phyloP scores from a whole-genome alignment of 2,113 vertebrate genomes.

The Caranx melampygus region DNA sequence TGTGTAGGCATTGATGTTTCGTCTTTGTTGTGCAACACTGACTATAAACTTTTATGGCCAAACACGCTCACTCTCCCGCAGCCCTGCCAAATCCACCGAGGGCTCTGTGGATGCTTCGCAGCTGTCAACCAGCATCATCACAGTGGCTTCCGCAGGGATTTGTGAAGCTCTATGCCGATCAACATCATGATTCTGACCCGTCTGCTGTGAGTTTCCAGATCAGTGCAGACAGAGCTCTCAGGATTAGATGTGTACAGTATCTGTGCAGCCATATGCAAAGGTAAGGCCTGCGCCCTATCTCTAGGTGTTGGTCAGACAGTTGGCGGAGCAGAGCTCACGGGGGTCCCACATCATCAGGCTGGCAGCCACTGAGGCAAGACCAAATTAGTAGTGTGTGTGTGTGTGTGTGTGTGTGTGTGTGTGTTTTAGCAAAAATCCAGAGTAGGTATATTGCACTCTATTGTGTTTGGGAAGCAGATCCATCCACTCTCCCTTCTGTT shows the following conservation, averaged over 20 bases:
- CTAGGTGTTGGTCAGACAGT: background rate
- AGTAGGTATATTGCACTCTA: slow-evolving; percentile 55
- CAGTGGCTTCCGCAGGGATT: slow-evolving; percentile 38
- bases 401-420: slow-evolving; percentile 1
- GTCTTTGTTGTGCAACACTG: slow-evolving; percentile 41
- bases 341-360: slow-evolving; percentile 50
- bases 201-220: slow-evolving; percentile 38
- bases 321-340: slow-evolving; percentile 43
- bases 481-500: slow-evolving; percentile 66
- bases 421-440: slow-evolving; percentile 32
- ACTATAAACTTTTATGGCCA: slow-evolving; percentile 43
- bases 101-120: slow-evolving; percentile 43
- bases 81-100: slow-evolving; percentile 41
- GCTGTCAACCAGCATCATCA: slow-evolving; percentile 60
- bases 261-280: slow-evolving; percentile 9
- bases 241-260: slow-evolving; percentile 11
- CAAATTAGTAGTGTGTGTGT: slow-evolving; percentile 5
- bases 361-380: slow-evolving; percentile 35
- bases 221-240: slow-evolving; percentile 16
- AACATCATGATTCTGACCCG: slow-evolving; percentile 31
- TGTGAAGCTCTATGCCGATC: slow-evolving; percentile 21
- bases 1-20: slow-evolving; percentile 40
- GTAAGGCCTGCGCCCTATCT: background rate
- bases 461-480: slow-evolving; percentile 68
- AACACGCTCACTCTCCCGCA: slow-evolving; percentile 43